A percentile compares a stretch with the other conserved stretches of the same genome.
phyloP scores from a whole-genome alignment of 2,888 invertebrate species.

The Melipona beecheii region DNA sequence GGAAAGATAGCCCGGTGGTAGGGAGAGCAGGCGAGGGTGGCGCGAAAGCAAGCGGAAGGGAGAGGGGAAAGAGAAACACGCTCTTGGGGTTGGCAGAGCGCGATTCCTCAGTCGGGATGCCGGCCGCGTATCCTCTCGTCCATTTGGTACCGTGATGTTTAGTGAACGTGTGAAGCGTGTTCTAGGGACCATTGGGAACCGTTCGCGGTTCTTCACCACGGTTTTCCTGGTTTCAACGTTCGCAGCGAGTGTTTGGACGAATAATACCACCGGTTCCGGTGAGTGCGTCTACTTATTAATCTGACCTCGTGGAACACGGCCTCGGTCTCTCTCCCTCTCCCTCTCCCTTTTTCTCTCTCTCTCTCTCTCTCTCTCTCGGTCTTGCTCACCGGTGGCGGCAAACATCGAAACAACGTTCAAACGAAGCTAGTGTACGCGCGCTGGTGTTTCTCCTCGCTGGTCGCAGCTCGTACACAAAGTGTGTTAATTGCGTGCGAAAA shows the following conservation, averaged over 20 bases:
- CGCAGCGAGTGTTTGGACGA: conserved; percentile 68
- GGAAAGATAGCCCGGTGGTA: conserved; percentile 25
- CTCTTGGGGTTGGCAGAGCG: conserved; percentile 63
- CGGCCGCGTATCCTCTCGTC: conserved; percentile 81
- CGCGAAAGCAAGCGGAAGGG: conserved; percentile 6
- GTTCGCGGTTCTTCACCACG: conserved; percentile 60
- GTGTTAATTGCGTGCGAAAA: background rate
- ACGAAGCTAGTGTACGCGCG: background rate
- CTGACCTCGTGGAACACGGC: background rate
- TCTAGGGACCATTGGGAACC: conserved; percentile 55
- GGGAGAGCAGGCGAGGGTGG: conserved; percentile 12
- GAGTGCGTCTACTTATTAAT: conserved; percentile 50
- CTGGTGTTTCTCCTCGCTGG: background rate
- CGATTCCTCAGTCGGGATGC: conserved; percentile 83
- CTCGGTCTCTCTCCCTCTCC: background rate
- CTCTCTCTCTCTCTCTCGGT: too few relatives aligned
- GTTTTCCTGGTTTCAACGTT: conserved; percentile 61
- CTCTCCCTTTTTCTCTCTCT: too few relatives aligned
- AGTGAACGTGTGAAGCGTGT: conserved; percentile 73
- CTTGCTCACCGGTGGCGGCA: conserved; percentile 8
- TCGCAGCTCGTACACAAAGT: background rate
- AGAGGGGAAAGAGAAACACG: conserved; percentile 58
- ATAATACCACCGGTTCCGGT: conserved; percentile 61
- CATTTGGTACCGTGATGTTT: conserved; percentile 78
- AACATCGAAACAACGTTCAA: background rate